Evolutionary conservation across 2,113 vertebrate species (phyloP).

Genomic region (Mus pahari): DNA sequence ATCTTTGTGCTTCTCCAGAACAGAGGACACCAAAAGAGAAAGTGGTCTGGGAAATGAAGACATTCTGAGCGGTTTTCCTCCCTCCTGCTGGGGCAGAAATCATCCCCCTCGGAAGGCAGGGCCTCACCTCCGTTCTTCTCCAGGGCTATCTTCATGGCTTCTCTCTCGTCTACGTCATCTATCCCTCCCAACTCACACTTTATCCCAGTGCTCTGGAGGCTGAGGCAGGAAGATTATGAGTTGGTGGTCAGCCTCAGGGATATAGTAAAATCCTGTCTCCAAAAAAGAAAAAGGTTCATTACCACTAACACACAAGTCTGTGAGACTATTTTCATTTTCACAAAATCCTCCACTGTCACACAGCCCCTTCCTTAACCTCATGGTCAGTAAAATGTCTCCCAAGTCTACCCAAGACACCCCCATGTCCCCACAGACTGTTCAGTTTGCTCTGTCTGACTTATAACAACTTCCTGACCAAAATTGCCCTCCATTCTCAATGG

Average conservation of each 20-base stretch:
- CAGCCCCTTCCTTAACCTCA: rapidly evolving
- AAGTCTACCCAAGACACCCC: not conserved
- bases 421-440: not conserved
- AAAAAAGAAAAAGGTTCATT: not conserved
- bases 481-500: not conserved
- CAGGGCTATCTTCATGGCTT: not conserved
- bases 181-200: not conserved
- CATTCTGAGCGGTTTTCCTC: not conserved
- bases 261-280: not conserved
- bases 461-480: not conserved
- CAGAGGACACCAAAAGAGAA: not conserved
- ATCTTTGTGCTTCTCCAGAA: not conserved
- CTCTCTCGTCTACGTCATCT: not conserved
- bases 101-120: not conserved
- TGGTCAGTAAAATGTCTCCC: not conserved
- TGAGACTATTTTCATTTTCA: not conserved
- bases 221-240: not conserved
- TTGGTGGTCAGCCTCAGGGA: not conserved
- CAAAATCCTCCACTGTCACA: not conserved
- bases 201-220: not conserved
- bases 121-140: not conserved
- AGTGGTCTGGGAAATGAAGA: too few species aligned
- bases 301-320: not conserved
- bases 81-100: not conserved
- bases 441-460: not conserved